Conservation (phyloP, 2,888 invertebrate species). For the Gerris lacustris region DNA sequence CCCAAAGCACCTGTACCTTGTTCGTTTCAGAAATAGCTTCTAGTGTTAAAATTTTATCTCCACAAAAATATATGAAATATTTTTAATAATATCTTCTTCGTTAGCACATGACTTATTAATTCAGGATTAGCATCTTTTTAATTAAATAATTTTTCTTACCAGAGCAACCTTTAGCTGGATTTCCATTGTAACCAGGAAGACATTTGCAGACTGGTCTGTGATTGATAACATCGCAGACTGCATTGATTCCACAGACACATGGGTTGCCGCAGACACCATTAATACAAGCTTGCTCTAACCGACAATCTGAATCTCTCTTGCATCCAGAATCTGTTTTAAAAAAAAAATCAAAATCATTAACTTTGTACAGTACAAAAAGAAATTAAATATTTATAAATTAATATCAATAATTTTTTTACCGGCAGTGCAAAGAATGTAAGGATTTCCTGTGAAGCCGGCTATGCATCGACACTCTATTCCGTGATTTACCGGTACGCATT, state of each 20-base stretch:
- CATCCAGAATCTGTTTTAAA: slow-evolving; percentile 51
- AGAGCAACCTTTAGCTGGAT: slow-evolving; percentile 57
- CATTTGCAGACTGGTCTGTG: slow-evolving; percentile 73
- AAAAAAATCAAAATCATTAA: not conserved
- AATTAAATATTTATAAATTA: not conserved
- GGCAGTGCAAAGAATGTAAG: slow-evolving; percentile 57
- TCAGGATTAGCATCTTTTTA: too few relatives aligned
- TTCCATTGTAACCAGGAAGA: slow-evolving; percentile 65
- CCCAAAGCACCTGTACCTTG: too few relatives aligned
- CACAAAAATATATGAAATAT: too few relatives aligned
- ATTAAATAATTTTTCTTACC: slow-evolving; percentile 26
- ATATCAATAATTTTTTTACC: slow-evolving; percentile 35
- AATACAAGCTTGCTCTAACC: slow-evolving; percentile 60
- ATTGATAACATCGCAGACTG: slow-evolving; percentile 67
- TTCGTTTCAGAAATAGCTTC: too few relatives aligned
- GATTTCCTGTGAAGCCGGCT: slow-evolving; percentile 61
- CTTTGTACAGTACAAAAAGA: not conserved
- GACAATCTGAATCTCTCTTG: slow-evolving; percentile 57
- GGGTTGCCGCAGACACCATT: slow-evolving; percentile 65
- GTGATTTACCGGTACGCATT: slow-evolving; percentile 63
- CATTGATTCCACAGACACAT: slow-evolving; percentile 64
- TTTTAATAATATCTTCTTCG: too few relatives aligned
- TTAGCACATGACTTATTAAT: too few relatives aligned
- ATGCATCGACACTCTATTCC: slow-evolving; percentile 63
- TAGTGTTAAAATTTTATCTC: too few relatives aligned